phyloP scores from a whole-genome alignment of 2,888 invertebrate species.

The Acronicta aceris region DNA sequence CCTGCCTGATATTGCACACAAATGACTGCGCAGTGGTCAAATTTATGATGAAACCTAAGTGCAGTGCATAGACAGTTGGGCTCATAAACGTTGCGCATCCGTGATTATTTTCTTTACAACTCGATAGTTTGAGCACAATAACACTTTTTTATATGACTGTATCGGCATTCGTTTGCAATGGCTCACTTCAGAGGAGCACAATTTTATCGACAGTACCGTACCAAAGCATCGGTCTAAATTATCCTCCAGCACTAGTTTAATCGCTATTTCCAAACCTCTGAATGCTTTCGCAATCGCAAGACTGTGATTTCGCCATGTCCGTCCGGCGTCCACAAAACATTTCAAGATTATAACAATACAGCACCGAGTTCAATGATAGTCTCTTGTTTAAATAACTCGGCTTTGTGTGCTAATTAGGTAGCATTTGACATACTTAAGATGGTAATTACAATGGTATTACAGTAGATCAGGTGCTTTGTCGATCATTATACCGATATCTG shows the following conservation, averaged over 20 bases:
- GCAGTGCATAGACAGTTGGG: too few relatives aligned
- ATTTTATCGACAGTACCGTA: not conserved
- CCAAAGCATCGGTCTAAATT: not conserved
- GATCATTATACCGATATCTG: too few relatives aligned
- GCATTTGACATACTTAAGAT: not conserved
- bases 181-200: too few relatives aligned
- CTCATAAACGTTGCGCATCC: too few relatives aligned
- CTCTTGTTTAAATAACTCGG: not conserved
- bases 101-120: too few relatives aligned
- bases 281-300: not conserved
- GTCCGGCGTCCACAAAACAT: not conserved
- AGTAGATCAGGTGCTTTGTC: too few relatives aligned
- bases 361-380: not conserved
- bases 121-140: too few relatives aligned
- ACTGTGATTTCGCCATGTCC: not conserved
- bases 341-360: not conserved
- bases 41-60: too few relatives aligned
- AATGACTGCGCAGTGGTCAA: too few relatives aligned
- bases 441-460: not conserved
- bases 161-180: too few relatives aligned
- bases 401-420: not conserved
- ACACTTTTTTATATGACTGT: too few relatives aligned
- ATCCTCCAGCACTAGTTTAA: not conserved
- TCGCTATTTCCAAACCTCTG: not conserved
- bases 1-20: too few relatives aligned